Conservation (phyloP, 2,797 vertebrate genomes). For the Enteromius treurensis region DNA sequence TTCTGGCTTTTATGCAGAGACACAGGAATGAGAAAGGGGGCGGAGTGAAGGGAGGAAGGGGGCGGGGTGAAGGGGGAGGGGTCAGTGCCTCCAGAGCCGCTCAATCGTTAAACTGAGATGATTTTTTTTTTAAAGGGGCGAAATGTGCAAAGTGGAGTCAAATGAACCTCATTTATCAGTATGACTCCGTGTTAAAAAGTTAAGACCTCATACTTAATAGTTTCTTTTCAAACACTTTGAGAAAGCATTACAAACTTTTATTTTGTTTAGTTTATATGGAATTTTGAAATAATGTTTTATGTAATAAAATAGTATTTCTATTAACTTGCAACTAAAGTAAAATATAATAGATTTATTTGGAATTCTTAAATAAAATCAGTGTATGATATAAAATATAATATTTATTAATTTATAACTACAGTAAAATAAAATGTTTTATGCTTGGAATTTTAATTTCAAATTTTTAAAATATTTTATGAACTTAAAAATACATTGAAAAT, state of each 20-base stretch:
- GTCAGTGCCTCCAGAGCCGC: slow-evolving; percentile 1
- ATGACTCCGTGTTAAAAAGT: neutral
- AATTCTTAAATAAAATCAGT: neutral
- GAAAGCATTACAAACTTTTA: neutral
- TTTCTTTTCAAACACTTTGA: neutral
- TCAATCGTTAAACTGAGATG: slow-evolving; percentile 30
- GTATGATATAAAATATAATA: neutral
- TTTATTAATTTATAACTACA: too few relatives aligned
- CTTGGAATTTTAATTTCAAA: neutral
- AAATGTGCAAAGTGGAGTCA: neutral
- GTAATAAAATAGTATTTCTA: neutral
- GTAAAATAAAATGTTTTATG: neutral
- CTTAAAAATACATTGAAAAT: neutral
- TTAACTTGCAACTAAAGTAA: neutral
- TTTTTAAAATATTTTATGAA: neutral
- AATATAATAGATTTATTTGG: neutral
- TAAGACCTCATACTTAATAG: neutral
- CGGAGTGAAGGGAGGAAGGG: too few relatives aligned
- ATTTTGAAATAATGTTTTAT: neutral
- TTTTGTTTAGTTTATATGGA: neutral
- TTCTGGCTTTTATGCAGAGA: slow-evolving; percentile 16
- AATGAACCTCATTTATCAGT: neutral
- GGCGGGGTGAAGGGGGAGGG: neutral
- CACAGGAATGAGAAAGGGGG: slow-evolving; percentile 59
- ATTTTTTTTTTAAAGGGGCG: neutral